Conservation (phyloP, 2,888 invertebrate genomes). For the Elgonia sp. region DNA sequence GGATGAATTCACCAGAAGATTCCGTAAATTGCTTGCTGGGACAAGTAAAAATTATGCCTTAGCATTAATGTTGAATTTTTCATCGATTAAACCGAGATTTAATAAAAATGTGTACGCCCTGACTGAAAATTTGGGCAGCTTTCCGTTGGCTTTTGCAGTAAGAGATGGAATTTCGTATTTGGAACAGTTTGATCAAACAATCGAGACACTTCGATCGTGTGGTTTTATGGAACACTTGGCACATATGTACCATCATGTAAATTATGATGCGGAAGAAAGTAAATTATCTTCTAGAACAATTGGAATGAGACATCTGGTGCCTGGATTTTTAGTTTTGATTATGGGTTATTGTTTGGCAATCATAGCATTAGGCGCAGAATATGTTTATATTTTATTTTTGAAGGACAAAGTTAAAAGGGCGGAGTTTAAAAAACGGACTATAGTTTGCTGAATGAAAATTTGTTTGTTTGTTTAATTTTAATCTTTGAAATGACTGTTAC, state of each 20-base stretch:
- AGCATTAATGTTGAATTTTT: slow-evolving; percentile 80
- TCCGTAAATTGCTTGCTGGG: slow-evolving; percentile 77
- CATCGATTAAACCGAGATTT: slow-evolving; percentile 66
- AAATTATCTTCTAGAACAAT: not conserved
- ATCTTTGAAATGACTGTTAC: no score
- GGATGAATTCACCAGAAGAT: not conserved
- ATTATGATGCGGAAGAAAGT: not conserved
- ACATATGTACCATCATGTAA: not conserved
- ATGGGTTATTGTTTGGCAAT: not conserved
- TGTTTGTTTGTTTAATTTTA: no score
- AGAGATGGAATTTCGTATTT: slow-evolving; percentile 81
- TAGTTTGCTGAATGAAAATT: no score
- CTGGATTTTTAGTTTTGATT: slow-evolving; percentile 28
- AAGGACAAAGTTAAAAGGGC: no score
- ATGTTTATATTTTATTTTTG: no score
- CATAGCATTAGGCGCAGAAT: not conserved
- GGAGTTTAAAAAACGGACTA: no score
- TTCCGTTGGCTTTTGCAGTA: slow-evolving; percentile 81
- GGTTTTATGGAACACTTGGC: slow-evolving; percentile 79
- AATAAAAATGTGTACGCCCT: slow-evolving; percentile 77
- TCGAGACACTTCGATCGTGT: slow-evolving; percentile 73
- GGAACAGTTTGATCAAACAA: slow-evolving; percentile 73
- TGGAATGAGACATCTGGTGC: slow-evolving; percentile 46
- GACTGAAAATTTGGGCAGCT: slow-evolving; percentile 77
- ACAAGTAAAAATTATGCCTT: slow-evolving; percentile 76